Conservation (phyloP, 2,797 vertebrate genomes). For the Tauraco hartlaubi region DNA sequence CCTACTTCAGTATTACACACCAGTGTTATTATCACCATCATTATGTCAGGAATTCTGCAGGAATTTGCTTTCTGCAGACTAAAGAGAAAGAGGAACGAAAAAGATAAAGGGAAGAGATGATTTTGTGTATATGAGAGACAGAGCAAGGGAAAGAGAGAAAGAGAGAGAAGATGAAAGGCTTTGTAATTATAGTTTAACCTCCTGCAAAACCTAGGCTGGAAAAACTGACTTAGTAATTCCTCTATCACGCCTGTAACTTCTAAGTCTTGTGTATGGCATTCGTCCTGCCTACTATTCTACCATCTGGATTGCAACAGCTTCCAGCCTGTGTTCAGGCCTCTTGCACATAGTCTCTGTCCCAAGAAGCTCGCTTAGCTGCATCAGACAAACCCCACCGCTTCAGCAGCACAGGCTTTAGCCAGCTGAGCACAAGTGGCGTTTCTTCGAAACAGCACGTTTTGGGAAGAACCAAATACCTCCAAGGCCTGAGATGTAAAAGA, state of each 20-base stretch:
- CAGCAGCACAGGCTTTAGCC: neutral
- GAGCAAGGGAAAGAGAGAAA: too few relatives aligned
- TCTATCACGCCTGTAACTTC: neutral
- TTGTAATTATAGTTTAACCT: neutral
- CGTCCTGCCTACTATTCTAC: neutral
- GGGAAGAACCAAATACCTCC: neutral
- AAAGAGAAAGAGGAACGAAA: neutral
- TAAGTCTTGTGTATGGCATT: neutral
- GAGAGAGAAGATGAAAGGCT: neutral
- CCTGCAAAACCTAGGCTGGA: neutral
- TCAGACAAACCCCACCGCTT: neutral
- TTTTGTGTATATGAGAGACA: neutral
- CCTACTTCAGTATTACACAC: neutral
- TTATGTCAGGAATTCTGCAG: neutral
- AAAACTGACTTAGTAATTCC: neutral
- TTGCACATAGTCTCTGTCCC: neutral
- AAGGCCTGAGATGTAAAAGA: neutral
- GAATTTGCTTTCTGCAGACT: conserved; percentile 22
- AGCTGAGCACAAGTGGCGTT: neutral
- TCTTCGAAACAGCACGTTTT: neutral
- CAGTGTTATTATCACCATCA: neutral
- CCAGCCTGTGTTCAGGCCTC: neutral
- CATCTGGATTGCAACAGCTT: neutral
- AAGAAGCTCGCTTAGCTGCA: neutral
- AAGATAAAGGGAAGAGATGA: neutral